A percentile compares a stretch with the other conserved stretches of the same genome.
Conservation (phyloP, 2,113 vertebrate species). For the Dicaeum eximium region DNA sequence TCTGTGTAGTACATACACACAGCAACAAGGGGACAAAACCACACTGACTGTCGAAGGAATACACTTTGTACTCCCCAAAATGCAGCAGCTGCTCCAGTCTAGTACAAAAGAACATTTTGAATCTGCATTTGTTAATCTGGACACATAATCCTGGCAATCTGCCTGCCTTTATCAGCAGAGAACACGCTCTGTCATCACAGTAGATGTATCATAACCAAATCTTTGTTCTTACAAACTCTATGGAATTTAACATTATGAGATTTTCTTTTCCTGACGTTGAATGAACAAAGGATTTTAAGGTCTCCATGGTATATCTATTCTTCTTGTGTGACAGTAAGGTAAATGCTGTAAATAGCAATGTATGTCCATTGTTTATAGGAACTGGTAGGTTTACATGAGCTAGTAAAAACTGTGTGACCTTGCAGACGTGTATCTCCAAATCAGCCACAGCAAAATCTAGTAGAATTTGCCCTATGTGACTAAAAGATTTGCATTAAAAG, state of each 20-base stretch:
- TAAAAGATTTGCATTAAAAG: neutral
- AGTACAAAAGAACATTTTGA: neutral
- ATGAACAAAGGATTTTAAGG: neutral
- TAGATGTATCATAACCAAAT: neutral
- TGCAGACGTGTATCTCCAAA: neutral
- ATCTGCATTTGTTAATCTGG: neutral
- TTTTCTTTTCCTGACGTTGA: neutral
- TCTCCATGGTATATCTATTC: neutral
- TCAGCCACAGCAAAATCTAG: neutral
- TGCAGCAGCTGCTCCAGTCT: neutral
- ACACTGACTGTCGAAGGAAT: neutral
- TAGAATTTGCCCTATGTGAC: neutral
- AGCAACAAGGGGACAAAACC: neutral
- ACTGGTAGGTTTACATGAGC: neutral
- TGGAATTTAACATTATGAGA: neutral
- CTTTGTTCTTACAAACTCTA: neutral
- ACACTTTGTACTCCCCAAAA: neutral
- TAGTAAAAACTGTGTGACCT: neutral
- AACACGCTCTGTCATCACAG: neutral
- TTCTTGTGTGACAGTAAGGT: neutral
- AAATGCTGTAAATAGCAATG: neutral
- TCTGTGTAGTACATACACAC: neutral
- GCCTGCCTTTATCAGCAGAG: neutral
- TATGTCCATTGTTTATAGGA: neutral
- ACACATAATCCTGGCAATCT: neutral